phyloP scores from a whole-genome alignment of 2,888 invertebrate genomes.

The Bombylius major region DNA sequence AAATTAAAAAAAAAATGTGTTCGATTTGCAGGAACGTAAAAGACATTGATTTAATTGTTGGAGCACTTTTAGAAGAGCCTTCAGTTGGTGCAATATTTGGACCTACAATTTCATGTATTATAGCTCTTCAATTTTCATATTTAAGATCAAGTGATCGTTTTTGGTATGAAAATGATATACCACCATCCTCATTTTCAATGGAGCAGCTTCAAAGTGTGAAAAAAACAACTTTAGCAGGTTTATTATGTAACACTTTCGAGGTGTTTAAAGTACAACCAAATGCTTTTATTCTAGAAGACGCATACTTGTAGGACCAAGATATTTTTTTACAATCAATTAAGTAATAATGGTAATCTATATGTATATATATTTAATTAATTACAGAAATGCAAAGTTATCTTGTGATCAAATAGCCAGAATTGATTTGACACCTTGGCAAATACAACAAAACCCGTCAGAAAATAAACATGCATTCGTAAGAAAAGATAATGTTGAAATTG shows the following conservation, averaged over 20 bases:
- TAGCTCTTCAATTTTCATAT: slow-evolving; percentile 70
- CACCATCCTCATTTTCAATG: slow-evolving; percentile 66
- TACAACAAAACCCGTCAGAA: slow-evolving; percentile 23
- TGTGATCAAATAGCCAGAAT: slow-evolving; percentile 60
- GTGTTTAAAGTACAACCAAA: slow-evolving; percentile 67
- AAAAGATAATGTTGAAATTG: slow-evolving; percentile 28
- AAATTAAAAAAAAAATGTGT: no score
- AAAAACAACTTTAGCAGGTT: slow-evolving; percentile 63
- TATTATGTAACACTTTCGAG: slow-evolving; percentile 62
- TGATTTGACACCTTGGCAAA: slow-evolving; percentile 56
- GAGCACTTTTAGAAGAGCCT: slow-evolving; percentile 69
- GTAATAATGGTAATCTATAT: background rate
- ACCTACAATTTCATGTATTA: slow-evolving; percentile 75
- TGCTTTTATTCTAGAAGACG: slow-evolving; percentile 73
- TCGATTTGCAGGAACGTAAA: slow-evolving; percentile 44
- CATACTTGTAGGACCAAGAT: slow-evolving; percentile 55
- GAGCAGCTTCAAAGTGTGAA: slow-evolving; percentile 71
- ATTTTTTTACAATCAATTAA: background rate
- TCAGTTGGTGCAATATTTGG: slow-evolving; percentile 72
- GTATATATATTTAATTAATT: slow-evolving; percentile 2
- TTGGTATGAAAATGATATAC: slow-evolving; percentile 92
- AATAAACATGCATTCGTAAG: slow-evolving; percentile 39
- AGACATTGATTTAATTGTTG: slow-evolving; percentile 76
- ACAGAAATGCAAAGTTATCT: slow-evolving; percentile 56
- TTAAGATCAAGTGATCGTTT: slow-evolving; percentile 80